A percentile compares a stretch with the other conserved stretches of the same genome.
Evolutionary conservation across 1,140 invertebrate genomes (phyloP).

Genomic region (Liolophura sinensis): DNA sequence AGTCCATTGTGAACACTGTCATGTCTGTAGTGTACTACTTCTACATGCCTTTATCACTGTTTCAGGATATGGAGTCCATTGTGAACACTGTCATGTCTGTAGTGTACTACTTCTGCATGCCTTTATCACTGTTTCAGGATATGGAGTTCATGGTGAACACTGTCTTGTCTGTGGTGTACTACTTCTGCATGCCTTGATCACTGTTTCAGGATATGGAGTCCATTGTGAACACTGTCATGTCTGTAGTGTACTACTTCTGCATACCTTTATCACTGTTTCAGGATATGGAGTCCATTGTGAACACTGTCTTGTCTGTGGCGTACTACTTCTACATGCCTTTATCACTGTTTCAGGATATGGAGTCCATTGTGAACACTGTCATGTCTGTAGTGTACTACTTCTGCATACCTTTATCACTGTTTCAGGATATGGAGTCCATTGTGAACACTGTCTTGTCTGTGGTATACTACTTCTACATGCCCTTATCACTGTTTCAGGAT

Average conservation of each 20-base stretch:
- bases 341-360: background rate
- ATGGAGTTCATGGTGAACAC: conserved; percentile 45
- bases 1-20: conserved; percentile 38
- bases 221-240: conserved; percentile 42
- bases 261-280: conserved; percentile 39
- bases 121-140: too few relatives aligned
- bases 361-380: too few relatives aligned
- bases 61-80: too few relatives aligned
- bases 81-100: conserved; percentile 44
- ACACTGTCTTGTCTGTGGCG: too few relatives aligned
- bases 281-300: background rate
- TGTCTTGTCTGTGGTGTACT: conserved; percentile 46
- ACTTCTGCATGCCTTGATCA: conserved; percentile 50
- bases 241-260: conserved; percentile 50
- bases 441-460: too few relatives aligned
- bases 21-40: conserved; percentile 50
- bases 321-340: too few relatives aligned
- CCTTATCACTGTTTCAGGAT: background rate
- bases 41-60: conserved; percentile 48
- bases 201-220: too few relatives aligned
- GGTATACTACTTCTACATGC: too few relatives aligned
- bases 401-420: too few relatives aligned
- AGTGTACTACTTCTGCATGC: conserved; percentile 51
- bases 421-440: background rate
- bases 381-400: too few relatives aligned